Percentiles rank a stretch among this genome's conserved stretches.
phyloP scores from a whole-genome alignment of 2,888 invertebrate genomes.

The Lycophotia porphyrea region DNA sequence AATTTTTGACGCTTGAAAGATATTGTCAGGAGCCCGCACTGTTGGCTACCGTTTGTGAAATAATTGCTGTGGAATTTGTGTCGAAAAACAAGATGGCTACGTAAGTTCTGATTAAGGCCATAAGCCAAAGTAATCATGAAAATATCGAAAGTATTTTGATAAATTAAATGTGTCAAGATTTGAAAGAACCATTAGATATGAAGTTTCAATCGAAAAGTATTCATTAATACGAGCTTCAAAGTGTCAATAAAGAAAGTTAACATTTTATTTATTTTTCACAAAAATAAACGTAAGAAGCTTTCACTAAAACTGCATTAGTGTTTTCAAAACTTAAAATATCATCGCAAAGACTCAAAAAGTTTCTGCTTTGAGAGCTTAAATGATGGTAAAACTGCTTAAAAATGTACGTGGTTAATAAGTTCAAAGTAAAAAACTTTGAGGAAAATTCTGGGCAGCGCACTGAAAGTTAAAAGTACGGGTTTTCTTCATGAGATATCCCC shows the following conservation, averaged over 20 bases:
- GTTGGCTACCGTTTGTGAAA: neutral
- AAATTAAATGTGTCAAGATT: too few species aligned
- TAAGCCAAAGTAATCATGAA: neutral
- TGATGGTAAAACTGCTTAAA: slow-evolving; percentile 53
- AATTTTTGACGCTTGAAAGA: neutral
- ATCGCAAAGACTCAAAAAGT: slow-evolving; percentile 38
- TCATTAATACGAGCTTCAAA: neutral
- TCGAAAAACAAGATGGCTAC: neutral
- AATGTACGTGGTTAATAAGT: slow-evolving; percentile 55
- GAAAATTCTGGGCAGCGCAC: slow-evolving; percentile 38
- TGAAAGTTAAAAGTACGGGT: slow-evolving; percentile 36
- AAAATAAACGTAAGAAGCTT: slow-evolving; percentile 7
- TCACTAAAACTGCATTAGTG: slow-evolving; percentile 32
- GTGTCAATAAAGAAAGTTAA: neutral
- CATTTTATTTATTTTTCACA: slow-evolving; percentile 6
- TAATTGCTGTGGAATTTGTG: neutral
- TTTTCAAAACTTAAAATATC: slow-evolving; percentile 42
- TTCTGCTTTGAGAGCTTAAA: slow-evolving; percentile 46
- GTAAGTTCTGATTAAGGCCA: neutral
- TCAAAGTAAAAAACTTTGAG: slow-evolving; percentile 39
- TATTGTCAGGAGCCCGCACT: neutral
- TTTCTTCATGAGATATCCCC: slow-evolving; percentile 39
- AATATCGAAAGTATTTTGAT: too few species aligned
- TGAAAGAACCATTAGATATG: neutral
- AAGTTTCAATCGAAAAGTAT: neutral